A percentile compares a stretch with the other conserved stretches of the same genome.
Evolutionary conservation across 2,113 vertebrate species (phyloP).

Genomic region (Barbus barbus): DNA sequence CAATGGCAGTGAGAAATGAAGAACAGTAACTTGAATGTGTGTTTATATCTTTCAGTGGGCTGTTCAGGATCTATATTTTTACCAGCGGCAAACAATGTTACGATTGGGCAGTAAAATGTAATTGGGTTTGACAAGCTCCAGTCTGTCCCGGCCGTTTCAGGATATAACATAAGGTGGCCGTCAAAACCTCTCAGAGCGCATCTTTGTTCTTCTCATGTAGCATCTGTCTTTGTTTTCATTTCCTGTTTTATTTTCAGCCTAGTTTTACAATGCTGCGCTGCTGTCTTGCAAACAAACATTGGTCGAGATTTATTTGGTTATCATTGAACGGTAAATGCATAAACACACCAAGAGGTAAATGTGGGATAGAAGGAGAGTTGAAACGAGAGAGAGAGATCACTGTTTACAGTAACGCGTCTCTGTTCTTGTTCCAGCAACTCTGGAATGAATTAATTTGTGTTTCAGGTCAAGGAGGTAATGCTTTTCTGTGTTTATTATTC

Average conservation of each 20-base stretch:
- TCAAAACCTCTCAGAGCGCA: slow-evolving; percentile 41
- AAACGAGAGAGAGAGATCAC: neutral
- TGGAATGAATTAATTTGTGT: slow-evolving; percentile 41
- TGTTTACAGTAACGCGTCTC: neutral
- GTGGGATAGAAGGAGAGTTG: slow-evolving; percentile 2
- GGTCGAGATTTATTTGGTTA: slow-evolving; percentile 66
- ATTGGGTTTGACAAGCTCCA: neutral
- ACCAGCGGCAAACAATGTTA: neutral
- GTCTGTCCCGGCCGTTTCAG: neutral
- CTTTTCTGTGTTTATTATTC: slow-evolving; percentile 42
- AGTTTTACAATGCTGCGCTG: slow-evolving; percentile 34
- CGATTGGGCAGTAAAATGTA: neutral
- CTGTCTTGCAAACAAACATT: slow-evolving; percentile 51
- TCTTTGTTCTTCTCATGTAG: slow-evolving; percentile 58
- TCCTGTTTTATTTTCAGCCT: slow-evolving; percentile 15
- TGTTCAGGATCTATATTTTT: neutral
- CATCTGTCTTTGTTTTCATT: slow-evolving; percentile 57
- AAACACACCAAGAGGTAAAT: slow-evolving; percentile 43
- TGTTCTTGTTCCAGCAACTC: slow-evolving; percentile 19
- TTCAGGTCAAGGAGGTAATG: slow-evolving; percentile 34
- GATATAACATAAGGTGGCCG: neutral
- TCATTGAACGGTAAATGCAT: slow-evolving; percentile 60
- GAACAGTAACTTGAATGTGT: neutral
- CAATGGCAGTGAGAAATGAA: neutral
- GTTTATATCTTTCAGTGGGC: neutral